Evolutionary conservation across 2,113 vertebrate species (phyloP), one percentile per base, ranked within the genome.

Genomic region (Heptranchias perlo): DNA sequence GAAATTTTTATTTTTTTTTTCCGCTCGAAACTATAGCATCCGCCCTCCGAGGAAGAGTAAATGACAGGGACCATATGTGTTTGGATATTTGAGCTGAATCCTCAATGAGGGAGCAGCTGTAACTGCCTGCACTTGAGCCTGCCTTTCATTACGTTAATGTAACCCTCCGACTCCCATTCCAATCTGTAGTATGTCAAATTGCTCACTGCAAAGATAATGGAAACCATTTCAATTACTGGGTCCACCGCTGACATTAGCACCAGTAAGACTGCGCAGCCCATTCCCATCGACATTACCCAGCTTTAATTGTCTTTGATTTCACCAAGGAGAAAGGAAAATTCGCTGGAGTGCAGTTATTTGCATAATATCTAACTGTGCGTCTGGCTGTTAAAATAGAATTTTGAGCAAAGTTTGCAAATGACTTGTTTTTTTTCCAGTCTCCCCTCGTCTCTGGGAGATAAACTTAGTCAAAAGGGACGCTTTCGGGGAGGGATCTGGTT

Each of bases 101-200:
- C 69, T 96, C 96, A 97, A 96, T 96, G 97, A 49, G 96, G 97
- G 97, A 98, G 97, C 96, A 96, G 76, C 96, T 95, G 97, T 97
- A 98, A 98, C 97, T 97, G 97, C 97, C 97, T 97, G 97, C 97
- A 97, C 97, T 95, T 84, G 96, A 96, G 96, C 97, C 97, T 98
- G 97, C 97, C 97, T 97, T 97, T 97, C 97, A 98, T 98, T 98
- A 98, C 94, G 96, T 96, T 96, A 93, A 96, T 86, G 35, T 95
- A 95, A 95, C 65, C 96, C 93, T 96, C 61, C n/a, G 94, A 61
- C 96, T 89, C 96, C 94, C 96, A 67, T 78, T 47, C 0, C 21
- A 78, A 58, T 96, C 96, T 69, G 78, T 47, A 92, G 64, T 31
- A 21, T 67, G 64, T 76, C 86, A 91, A 76, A 89, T 82, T 92